phyloP scores from a whole-genome alignment of 2,113 vertebrate genomes.

The Emydura subglobosa region DNA sequence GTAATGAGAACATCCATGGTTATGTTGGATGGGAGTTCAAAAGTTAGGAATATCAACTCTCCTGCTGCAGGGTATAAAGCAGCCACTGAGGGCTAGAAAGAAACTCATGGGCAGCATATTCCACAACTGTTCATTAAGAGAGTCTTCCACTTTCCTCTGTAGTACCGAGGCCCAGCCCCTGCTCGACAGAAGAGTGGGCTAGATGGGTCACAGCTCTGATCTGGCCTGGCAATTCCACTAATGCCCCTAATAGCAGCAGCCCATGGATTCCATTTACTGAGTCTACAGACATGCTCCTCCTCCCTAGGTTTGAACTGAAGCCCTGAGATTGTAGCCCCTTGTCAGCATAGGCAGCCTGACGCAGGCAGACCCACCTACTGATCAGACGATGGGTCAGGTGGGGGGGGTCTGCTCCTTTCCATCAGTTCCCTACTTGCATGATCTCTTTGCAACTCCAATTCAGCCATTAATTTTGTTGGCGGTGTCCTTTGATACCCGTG shows the following conservation, averaged over 20 bases:
- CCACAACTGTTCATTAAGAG: rapidly evolving
- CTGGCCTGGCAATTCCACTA: not conserved
- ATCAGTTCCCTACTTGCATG: too few species aligned
- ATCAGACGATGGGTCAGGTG: too few species aligned
- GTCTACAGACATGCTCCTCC: too few species aligned
- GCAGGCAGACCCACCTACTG: too few species aligned
- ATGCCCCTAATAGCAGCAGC: not conserved
- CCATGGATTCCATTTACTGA: not conserved
- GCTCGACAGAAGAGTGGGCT: rapidly evolving
- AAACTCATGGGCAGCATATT: not conserved
- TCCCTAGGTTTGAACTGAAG: too few species aligned
- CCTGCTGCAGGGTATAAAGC: rapidly evolving
- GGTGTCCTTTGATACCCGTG: too few species aligned
- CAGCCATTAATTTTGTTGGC: too few species aligned
- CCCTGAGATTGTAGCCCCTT: too few species aligned
- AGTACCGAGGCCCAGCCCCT: rapidly evolving
- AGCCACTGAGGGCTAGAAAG: not conserved
- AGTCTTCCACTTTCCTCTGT: rapidly evolving
- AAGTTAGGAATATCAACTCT: not conserved
- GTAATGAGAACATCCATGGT: constrained; percentile 2
- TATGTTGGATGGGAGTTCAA: not conserved
- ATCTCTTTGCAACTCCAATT: too few species aligned
- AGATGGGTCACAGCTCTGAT: not conserved
- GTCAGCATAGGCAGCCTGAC: too few species aligned
- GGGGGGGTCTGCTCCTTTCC: too few species aligned